Conservation (phyloP, 1,140 invertebrate genomes). For the Ceratina calcarata region DNA sequence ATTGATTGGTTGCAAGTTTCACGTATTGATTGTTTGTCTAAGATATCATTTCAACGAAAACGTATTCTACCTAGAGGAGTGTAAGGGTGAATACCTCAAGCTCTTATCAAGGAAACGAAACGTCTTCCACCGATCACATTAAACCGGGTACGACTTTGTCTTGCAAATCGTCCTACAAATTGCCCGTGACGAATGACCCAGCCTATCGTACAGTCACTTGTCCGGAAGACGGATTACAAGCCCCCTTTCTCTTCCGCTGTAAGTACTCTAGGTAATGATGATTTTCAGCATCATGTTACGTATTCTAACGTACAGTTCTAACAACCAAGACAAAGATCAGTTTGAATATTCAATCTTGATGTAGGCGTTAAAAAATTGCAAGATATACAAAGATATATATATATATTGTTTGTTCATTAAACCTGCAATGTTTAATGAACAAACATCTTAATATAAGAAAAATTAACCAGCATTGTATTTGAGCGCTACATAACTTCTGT, state of each 20-base stretch:
- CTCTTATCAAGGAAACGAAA: conserved; percentile 46
- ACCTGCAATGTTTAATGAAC: too few species aligned
- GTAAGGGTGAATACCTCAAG: conserved; percentile 63
- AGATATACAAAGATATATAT: neutral
- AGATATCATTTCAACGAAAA: conserved; percentile 45
- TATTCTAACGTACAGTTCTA: neutral
- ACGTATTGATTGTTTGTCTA: neutral
- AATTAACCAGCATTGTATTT: too few species aligned
- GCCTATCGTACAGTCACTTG: conserved; percentile 63
- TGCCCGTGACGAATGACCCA: conserved; percentile 64
- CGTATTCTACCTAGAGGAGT: conserved; percentile 55
- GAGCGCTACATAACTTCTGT: neutral
- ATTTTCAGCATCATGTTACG: conserved; percentile 19
- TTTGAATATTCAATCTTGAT: too few species aligned
- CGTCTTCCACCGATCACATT: conserved; percentile 57
- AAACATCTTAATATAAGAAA: too few species aligned
- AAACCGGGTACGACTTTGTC: conserved; percentile 61
- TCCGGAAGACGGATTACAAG: conserved; percentile 61
- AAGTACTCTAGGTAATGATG: conserved; percentile 55
- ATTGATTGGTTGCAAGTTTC: neutral
- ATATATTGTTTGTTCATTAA: too few species aligned
- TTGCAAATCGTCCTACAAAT: conserved; percentile 67
- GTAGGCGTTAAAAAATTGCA: neutral
- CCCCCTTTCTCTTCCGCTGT: conserved; percentile 61
- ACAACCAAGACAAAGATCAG: too few species aligned